Base-by-base conservation (phyloP, 2,888 invertebrate species). In the Mylabris sibirica region DNA sequence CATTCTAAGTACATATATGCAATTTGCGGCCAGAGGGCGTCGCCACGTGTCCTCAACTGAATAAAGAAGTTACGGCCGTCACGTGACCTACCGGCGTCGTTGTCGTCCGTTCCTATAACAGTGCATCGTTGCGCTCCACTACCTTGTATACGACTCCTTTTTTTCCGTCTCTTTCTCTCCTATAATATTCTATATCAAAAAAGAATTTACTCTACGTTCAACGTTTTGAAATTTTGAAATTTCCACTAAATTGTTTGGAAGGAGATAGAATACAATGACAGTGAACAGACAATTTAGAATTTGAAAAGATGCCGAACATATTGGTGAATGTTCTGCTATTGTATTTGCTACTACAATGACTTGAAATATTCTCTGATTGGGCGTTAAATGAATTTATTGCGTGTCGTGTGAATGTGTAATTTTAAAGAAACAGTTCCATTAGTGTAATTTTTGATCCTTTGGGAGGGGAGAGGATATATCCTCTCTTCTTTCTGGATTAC, bases 1-100 rank as follows among this genome's bases (percentile, higher is more conserved):
- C 82, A 82, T 60, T 83, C 83, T 80, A 72, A 83, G 41, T 63
- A 64, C 66, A 69, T 68, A 74, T 68, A 82, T 77, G 80, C 84
- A 84, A 84, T 85, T 85, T 85, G 85, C 80, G 85, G 85, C 80
- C 79, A 78, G 83, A 80, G 83, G 84, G 84, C 84, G 84, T 84
- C 81, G 83, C 79, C 84, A 84, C 84, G 84, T 84, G 85, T 80
- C 81, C 76, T 75, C 78, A 78, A 77, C 80, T 77, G 81, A 82
- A 83, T 83, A 83, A 81, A 83, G 83, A 83, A 83, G 84, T 84
- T 84, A 84, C 80, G 79, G 76, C 67, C 70, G 76, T 76, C 86
- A 85, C 86, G 85, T 84, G 81, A 79, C 79, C 60, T 53, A 66
- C 63, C 72, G 74, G 76, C 60, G 64, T 65, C 57, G 68, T 78